phyloP scores from a whole-genome alignment of 2,888 invertebrate species.

The Ormyrus nitidulus region DNA sequence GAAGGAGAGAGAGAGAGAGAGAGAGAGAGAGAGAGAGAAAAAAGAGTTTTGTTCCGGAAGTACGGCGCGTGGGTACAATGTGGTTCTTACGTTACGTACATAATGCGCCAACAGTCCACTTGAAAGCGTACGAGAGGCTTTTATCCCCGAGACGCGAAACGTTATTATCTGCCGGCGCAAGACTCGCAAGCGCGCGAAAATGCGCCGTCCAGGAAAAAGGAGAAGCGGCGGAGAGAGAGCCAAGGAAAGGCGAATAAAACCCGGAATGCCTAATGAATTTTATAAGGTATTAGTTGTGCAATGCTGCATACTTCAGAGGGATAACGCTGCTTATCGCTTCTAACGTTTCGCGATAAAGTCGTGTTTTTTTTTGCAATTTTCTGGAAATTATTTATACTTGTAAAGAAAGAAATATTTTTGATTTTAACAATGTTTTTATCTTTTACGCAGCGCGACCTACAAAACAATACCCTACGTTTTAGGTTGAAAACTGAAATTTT shows the following conservation, averaged over 20 bases:
- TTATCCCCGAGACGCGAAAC: conserved; percentile 34
- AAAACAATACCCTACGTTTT: no score
- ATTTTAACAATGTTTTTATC: no score
- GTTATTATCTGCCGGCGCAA: conserved; percentile 19
- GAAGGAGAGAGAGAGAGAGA: neutral
- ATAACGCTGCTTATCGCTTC: no score
- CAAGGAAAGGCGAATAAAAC: neutral
- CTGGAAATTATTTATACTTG: neutral
- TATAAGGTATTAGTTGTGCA: conserved; percentile 14
- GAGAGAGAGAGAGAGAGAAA: neutral
- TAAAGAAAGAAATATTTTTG: no score
- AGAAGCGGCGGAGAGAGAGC: neutral
- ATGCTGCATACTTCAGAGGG: neutral
- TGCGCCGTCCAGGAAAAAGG: conserved; percentile 1
- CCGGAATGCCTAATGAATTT: conserved; percentile 34
- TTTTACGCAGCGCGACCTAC: no score
- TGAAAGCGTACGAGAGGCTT: conserved; percentile 52
- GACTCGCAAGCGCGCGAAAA: conserved; percentile 9
- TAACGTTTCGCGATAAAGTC: no score
- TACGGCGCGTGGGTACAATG: conserved; percentile 51
- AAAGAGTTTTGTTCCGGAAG: conserved; percentile 33
- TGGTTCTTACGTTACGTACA: conserved; percentile 60
- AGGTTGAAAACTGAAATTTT: no score
- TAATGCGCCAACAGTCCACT: conserved; percentile 59
- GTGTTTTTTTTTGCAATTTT: no score